Percentiles rank a stretch among this genome's conserved stretches.
Evolutionary conservation across 53 echinoderm and acorn worm species (phyloP).

Genomic region (Temnopleurus reevesii): DNA sequence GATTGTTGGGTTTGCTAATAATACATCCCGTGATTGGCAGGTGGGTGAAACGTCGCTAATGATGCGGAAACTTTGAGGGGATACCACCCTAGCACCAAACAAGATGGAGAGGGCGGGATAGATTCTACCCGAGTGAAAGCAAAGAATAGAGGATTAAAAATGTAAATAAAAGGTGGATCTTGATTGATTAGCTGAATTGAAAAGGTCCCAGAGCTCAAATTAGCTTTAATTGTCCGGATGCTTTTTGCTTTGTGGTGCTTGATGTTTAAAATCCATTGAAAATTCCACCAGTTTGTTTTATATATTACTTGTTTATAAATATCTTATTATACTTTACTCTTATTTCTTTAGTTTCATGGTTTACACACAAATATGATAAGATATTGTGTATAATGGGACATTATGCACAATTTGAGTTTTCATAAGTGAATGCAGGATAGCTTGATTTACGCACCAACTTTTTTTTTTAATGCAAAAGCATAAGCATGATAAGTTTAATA

Average conservation of each 20-base stretch:
- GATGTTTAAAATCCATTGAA: neutral
- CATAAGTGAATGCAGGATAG: too few species aligned
- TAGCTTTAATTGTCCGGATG: slow-evolving; percentile 27
- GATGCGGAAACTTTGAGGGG: slow-evolving; percentile 40
- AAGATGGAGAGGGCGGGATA: slow-evolving; percentile 7
- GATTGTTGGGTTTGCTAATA: slow-evolving; percentile 36
- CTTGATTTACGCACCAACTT: too few species aligned
- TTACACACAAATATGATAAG: too few species aligned
- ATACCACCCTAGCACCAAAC: neutral
- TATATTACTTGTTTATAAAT: too few species aligned
- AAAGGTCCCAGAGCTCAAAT: neutral
- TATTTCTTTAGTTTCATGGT: too few species aligned
- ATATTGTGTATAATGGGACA: too few species aligned
- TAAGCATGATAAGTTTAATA: too few species aligned
- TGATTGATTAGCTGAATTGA: slow-evolving; percentile 23
- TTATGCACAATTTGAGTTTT: too few species aligned
- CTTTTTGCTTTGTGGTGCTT: neutral
- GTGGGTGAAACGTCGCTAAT: neutral
- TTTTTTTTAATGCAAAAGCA: too few species aligned
- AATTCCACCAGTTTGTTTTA: too few species aligned
- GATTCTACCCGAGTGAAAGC: neutral
- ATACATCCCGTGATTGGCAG: slow-evolving; percentile 41
- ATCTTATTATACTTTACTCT: too few species aligned
- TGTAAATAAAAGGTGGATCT: slow-evolving; percentile 22
- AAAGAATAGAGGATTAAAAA: slow-evolving; percentile 10